phyloP scores from a whole-genome alignment of 2,113 vertebrate species.

The Tapirus terrestris region DNA sequence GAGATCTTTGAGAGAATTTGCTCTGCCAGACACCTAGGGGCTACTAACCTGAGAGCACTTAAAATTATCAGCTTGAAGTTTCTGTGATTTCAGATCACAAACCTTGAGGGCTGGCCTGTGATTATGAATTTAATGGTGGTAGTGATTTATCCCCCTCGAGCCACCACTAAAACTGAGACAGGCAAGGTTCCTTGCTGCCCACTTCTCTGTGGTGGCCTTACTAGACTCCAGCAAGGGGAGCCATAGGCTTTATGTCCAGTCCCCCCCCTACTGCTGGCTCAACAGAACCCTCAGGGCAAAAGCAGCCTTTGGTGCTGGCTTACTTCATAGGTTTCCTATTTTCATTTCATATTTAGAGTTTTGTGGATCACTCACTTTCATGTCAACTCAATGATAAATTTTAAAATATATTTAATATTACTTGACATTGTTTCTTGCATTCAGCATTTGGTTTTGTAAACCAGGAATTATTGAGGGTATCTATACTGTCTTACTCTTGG shows the following conservation, averaged over 20 bases:
- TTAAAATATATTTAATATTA: not conserved
- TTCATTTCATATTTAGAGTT: conserved; percentile 5
- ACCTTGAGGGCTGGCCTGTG: not conserved
- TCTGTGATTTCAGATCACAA: not conserved
- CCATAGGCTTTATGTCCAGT: not conserved
- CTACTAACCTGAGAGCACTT: not conserved
- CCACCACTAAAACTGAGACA: not conserved
- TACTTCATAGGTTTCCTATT: not conserved
- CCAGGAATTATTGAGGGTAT: not conserved
- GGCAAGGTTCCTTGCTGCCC: not conserved
- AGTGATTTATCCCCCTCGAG: not conserved
- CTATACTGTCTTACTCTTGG: not conserved
- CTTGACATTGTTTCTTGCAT: not conserved
- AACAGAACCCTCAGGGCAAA: not conserved
- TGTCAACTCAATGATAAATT: conserved; percentile 1
- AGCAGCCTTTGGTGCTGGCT: not conserved
- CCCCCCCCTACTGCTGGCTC: not conserved
- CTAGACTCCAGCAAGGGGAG: not conserved
- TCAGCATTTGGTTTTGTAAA: not conserved
- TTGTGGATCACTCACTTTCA: not conserved
- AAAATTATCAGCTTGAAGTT: not conserved
- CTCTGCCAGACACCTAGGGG: not conserved
- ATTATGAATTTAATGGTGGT: not conserved
- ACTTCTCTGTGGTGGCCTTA: not conserved
- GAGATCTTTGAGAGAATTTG: not conserved